phyloP scores from a whole-genome alignment of 1,140 invertebrate species.

The Halotydeus destructor region DNA sequence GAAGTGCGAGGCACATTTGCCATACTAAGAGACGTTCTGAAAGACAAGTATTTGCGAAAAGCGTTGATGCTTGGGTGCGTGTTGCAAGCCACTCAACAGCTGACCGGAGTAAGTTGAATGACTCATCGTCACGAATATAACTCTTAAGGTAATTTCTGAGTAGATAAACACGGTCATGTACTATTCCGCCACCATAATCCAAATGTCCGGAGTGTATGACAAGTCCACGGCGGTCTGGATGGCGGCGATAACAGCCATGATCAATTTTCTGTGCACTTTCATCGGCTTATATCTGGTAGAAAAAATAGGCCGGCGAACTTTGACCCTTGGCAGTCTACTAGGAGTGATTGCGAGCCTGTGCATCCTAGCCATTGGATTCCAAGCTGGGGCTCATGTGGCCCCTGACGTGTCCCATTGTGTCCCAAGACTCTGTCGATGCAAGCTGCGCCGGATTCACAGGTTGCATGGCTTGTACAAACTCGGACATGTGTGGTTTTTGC shows the following conservation, averaged over 20 bases:
- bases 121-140: constrained; percentile 43
- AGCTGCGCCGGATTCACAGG: too few relatives aligned
- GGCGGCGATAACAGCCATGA: constrained; percentile 29
- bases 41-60: constrained; percentile 20
- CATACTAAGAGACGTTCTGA: too few relatives aligned
- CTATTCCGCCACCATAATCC: constrained; percentile 40
- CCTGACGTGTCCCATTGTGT: too few relatives aligned
- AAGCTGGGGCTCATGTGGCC: constrained; percentile 28
- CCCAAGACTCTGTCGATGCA: too few relatives aligned
- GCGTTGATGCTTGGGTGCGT: constrained; percentile 36
- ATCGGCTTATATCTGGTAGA: constrained; percentile 37
- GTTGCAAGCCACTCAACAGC: constrained; percentile 35
- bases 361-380: constrained; percentile 30
- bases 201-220: constrained; percentile 35
- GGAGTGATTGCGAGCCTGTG: constrained; percentile 30
- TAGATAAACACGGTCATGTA: too few relatives aligned
- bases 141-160: too few relatives aligned
- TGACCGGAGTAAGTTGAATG: constrained; percentile 42
- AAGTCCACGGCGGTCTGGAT: constrained; percentile 37
- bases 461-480: constrained; percentile 27
- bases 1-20: too few relatives aligned
- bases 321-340: constrained; percentile 30
- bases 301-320: constrained; percentile 32
- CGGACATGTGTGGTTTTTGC: constrained; percentile 30
- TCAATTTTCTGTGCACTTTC: constrained; percentile 37